Base-by-base conservation (phyloP, 2,888 invertebrate species). In the Patella ulyssiponensis region DNA sequence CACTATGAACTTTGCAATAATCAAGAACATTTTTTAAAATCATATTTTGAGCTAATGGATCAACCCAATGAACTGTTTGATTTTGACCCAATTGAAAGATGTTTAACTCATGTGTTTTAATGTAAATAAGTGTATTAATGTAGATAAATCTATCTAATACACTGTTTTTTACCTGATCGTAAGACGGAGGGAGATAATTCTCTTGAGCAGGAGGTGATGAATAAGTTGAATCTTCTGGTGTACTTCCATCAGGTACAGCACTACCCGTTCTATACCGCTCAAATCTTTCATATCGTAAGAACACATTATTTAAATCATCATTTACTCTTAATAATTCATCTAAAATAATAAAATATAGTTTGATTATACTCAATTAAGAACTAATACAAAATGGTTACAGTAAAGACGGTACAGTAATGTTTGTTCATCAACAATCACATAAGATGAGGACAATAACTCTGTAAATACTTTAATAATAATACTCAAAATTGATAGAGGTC, bases 301-400 rank as follows among this genome's bases (percentile, higher is more conserved):
- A 98, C 80, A 98, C 93, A 93, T 97, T 98, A 92, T 99, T 98
- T 89, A 99, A 94, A 88, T 97, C 96, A 92, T 99, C 99, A 92
- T 99, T 99, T 82, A 97, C 95, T 86, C 96, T 94, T 85, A 99
- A 94, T 84, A 99, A 93, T 89, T 98, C 98, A 75, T 96, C 98
- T 93, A 87, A 54, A 86, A 84, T 53, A 44, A 9, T 44, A 44
- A 44, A 44, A 44, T 9, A 44, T 44, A 44, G 7, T 44, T 44
- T 44, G 44, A 44, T 9, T 9, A 44, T 5, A 33, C 5, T 5
- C 33, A 33, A 33, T 33, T 4, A 33, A 3, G 5, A 33, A 33
- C 4, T 33, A 33, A 33, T 27, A 3, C 27, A 3, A 27, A 27
- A 27, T 27, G 27, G 33, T n/a, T n/a, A 27, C 3, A 3, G 27